phyloP scores from a whole-genome alignment of 2,888 invertebrate species.

The Cephus pygmeus region DNA sequence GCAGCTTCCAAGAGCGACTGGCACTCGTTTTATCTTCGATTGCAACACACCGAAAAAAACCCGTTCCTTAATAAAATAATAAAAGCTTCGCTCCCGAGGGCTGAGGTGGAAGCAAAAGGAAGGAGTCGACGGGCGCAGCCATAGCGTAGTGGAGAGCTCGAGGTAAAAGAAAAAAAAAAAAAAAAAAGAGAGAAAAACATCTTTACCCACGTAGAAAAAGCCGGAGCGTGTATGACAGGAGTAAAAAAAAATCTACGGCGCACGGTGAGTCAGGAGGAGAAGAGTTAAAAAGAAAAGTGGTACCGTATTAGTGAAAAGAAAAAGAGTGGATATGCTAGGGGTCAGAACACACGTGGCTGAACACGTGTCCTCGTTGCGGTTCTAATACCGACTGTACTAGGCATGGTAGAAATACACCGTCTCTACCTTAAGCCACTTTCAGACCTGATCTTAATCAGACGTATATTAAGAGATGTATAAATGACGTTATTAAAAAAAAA shows the following conservation, averaged over 20 bases:
- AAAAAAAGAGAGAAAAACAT: constrained; percentile 20
- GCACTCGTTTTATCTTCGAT: constrained; percentile 28
- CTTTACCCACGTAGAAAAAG: constrained; percentile 12
- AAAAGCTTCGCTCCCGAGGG: constrained; percentile 41
- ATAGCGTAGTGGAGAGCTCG: constrained; percentile 14
- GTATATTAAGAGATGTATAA: too few species aligned
- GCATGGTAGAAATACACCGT: background rate
- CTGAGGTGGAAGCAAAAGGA: constrained; percentile 25
- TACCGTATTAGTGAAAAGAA: constrained; percentile 4
- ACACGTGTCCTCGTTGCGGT: constrained; percentile 52
- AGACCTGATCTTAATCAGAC: too few species aligned
- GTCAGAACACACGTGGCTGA: constrained; percentile 36
- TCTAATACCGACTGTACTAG: constrained; percentile 11
- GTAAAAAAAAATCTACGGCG: constrained; percentile 8
- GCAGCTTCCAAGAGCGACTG: background rate
- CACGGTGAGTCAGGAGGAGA: constrained; percentile 19
- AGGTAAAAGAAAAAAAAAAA: constrained; percentile 22
- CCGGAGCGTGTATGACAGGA: constrained; percentile 3
- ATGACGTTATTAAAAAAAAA: too few species aligned
- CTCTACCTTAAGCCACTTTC: too few species aligned
- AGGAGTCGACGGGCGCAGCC: constrained; percentile 16
- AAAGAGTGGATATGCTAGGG: constrained; percentile 17
- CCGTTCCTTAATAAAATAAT: constrained; percentile 55
- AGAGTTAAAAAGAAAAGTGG: background rate
- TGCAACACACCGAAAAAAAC: constrained; percentile 44